These are phyloP conservation scores for Philereme transversata DNA, from an alignment of 2,888 invertebrate genomes.

Conservation along the genomic window DNA sequence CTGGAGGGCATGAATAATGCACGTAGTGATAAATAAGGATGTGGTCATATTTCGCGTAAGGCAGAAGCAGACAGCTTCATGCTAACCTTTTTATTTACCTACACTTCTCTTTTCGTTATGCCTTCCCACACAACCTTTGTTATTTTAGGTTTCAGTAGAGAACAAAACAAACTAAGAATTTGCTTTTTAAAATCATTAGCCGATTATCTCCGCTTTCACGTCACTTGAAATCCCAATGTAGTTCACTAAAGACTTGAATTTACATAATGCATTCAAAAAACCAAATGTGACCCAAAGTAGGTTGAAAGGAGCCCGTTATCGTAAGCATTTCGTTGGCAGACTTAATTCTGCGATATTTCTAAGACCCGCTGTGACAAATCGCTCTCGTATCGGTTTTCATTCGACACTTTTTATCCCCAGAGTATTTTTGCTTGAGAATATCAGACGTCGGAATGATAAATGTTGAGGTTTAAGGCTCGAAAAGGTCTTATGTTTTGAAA, in stretches of 20 bases:
- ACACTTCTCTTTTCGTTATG: too few relatives aligned
- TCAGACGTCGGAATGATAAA: slow-evolving; percentile 46
- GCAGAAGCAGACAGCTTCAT: neutral
- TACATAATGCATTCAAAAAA: slow-evolving; percentile 26
- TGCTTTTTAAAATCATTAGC: slow-evolving; percentile 18
- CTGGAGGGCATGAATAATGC: slow-evolving; percentile 71
- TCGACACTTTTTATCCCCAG: slow-evolving; percentile 51
- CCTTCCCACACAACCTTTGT: too few relatives aligned
- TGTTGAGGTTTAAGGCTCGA: slow-evolving; percentile 36
- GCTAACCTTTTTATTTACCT: too few relatives aligned
- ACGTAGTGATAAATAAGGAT: slow-evolving; percentile 43
- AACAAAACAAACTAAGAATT: slow-evolving; percentile 20
- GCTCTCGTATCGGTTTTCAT: slow-evolving; percentile 54
- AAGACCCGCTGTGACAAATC: slow-evolving; percentile 55
- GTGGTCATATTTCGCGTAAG: slow-evolving; percentile 26
- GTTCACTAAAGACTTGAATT: slow-evolving; percentile 26
- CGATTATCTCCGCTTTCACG: slow-evolving; percentile 33
- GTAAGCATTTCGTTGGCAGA: slow-evolving; percentile 23
- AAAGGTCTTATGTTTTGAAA: slow-evolving; percentile 10
- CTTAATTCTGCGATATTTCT: slow-evolving; percentile 40
- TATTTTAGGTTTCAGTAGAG: neutral
- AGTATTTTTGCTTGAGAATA: slow-evolving; percentile 46
- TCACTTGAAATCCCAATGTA: slow-evolving; percentile 23
- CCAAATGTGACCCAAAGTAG: slow-evolving; percentile 21
- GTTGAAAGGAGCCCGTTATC: slow-evolving; percentile 23